Conservation (phyloP, 2,888 invertebrate species). For the Himalopsyche kuldschensis region DNA sequence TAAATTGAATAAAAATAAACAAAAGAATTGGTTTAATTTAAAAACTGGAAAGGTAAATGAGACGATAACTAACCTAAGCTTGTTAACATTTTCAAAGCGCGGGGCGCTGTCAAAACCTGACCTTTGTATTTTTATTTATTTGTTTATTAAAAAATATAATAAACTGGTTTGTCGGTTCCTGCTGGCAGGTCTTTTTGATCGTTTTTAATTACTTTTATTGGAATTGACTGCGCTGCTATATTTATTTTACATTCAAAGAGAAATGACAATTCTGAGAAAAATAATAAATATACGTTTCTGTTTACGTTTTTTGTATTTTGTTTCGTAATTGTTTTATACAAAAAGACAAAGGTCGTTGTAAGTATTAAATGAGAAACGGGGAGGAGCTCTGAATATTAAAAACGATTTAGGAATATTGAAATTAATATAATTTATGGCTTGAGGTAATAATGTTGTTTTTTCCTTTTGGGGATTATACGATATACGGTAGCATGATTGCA, state of each 20-base stretch:
- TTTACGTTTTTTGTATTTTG: neutral
- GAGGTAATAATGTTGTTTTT: too few species aligned
- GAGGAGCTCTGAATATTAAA: too few species aligned
- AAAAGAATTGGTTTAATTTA: neutral
- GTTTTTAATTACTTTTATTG: neutral
- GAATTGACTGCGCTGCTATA: neutral
- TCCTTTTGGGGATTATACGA: too few species aligned
- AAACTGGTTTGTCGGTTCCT: neutral
- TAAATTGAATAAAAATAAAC: neutral
- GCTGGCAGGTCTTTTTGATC: neutral
- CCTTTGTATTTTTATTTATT: neutral
- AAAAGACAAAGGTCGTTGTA: too few species aligned
- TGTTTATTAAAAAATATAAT: neutral
- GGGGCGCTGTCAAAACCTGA: neutral
- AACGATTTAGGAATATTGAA: too few species aligned
- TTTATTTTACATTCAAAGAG: neutral
- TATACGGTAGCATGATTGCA: too few species aligned
- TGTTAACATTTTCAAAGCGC: neutral
- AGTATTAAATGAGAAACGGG: too few species aligned
- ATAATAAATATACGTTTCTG: neutral
- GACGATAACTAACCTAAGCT: neutral
- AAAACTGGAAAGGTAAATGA: neutral
- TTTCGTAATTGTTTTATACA: neutral
- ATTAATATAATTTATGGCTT: too few species aligned
- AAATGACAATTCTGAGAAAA: neutral